Evolutionary conservation across 2,113 vertebrate species (phyloP).

Genomic region (Eptatretus burgeri): DNA sequence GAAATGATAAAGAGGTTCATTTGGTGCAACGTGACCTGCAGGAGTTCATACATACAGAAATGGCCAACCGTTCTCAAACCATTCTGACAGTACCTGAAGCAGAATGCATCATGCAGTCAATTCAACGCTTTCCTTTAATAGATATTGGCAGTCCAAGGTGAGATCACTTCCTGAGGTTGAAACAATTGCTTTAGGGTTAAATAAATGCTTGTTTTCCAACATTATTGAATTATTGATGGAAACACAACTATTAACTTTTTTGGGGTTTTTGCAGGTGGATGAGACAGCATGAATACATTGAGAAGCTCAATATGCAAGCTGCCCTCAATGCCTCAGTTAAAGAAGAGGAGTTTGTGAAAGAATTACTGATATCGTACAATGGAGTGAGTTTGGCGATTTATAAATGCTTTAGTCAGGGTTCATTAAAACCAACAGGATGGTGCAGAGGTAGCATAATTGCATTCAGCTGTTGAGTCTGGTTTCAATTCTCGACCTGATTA

Average conservation of each 20-base stretch:
- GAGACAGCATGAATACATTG: constrained; percentile 43
- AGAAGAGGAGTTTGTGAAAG: constrained; percentile 45
- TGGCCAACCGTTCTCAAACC: too few species aligned
- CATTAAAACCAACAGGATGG: not conserved
- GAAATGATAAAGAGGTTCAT: too few species aligned
- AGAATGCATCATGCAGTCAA: too few species aligned
- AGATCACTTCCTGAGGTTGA: too few species aligned
- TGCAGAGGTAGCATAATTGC: not conserved
- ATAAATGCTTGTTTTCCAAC: too few species aligned
- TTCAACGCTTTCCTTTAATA: too few species aligned
- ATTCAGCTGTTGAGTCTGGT: not conserved
- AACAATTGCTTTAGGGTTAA: too few species aligned
- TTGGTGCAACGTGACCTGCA: too few species aligned
- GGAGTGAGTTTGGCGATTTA: constrained; percentile 29
- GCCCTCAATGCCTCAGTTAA: constrained; percentile 33
- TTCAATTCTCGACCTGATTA: not conserved
- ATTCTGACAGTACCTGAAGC: too few species aligned
- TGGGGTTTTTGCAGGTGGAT: constrained; percentile 35
- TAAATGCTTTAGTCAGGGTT: not conserved
- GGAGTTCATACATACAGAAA: too few species aligned
- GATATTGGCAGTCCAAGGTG: too few species aligned
- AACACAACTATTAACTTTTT: not conserved
- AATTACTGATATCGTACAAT: constrained; percentile 31
- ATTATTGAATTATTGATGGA: too few species aligned
- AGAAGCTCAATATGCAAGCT: constrained; percentile 78